A percentile compares a stretch with the other conserved stretches of the same genome.
phyloP scores from a whole-genome alignment of 2,797 vertebrate genomes.

The Myripristis murdjan region DNA sequence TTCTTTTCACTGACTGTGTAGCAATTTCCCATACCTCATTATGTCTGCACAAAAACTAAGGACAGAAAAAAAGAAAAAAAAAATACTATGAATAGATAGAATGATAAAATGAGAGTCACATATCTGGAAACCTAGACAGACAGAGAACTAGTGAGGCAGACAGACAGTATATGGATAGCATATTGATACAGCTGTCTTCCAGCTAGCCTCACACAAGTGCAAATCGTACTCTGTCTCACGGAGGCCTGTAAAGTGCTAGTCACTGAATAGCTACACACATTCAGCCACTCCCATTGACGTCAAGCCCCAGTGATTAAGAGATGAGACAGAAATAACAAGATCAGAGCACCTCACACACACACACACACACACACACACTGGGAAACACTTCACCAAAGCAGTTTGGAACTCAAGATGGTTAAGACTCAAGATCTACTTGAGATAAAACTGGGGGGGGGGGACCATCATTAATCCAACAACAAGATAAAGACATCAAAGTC shows the following conservation, averaged over 20 bases:
- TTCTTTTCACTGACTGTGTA: no score
- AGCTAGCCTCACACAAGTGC: slow-evolving; percentile 21
- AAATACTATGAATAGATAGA: no score
- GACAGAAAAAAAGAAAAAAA: no score
- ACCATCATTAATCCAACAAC: background rate
- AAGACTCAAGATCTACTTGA: background rate
- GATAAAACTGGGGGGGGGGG: background rate
- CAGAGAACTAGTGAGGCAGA: no score
- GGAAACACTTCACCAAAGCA: slow-evolving; percentile 35
- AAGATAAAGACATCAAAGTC: background rate
- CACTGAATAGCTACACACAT: slow-evolving; percentile 46
- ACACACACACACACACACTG: slow-evolving; percentile 27
- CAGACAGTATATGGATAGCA: no score
- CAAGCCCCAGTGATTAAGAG: slow-evolving; percentile 75
- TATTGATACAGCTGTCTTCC: slow-evolving; percentile 7
- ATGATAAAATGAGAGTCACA: no score
- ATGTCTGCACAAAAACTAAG: no score
- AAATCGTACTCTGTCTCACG: slow-evolving; percentile 10
- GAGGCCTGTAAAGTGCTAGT: slow-evolving; percentile 40
- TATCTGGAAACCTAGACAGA: no score
- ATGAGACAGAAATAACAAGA: slow-evolving; percentile 63
- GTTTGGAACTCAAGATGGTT: background rate
- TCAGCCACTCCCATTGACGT: slow-evolving; percentile 75
- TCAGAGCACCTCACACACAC: slow-evolving; percentile 24
- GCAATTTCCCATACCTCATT: no score